Percentiles rank a stretch among this genome's conserved stretches.
Evolutionary conservation across 2,113 vertebrate species (phyloP).

Genomic region (Cottus gobio): DNA sequence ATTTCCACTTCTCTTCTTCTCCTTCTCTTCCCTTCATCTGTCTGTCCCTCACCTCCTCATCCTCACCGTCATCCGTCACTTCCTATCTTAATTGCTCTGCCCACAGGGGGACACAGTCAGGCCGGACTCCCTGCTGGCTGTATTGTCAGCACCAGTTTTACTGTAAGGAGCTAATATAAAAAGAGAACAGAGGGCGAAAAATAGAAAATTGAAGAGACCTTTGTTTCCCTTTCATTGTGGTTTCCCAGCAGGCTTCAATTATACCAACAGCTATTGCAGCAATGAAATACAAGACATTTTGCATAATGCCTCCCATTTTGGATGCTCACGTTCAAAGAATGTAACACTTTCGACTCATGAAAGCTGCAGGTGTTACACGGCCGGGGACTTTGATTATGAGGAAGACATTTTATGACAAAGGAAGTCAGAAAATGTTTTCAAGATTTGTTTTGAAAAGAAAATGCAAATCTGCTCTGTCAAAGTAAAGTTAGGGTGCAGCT

Average conservation of each 20-base stretch:
- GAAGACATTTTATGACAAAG: constrained; percentile 8
- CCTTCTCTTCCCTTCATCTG: constrained; percentile 26
- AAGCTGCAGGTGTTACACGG: constrained; percentile 30
- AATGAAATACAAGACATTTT: constrained; percentile 18
- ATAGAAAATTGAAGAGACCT: constrained; percentile 14
- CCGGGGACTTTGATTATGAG: constrained; percentile 4
- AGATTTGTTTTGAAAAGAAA: background rate
- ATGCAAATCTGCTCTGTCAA: background rate
- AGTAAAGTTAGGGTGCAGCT: background rate
- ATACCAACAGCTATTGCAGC: constrained; percentile 31
- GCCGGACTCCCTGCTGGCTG: constrained; percentile 21
- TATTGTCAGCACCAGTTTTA: constrained; percentile 29
- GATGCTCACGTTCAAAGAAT: constrained; percentile 28
- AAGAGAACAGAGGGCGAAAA: constrained; percentile 21
- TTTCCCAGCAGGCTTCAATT: constrained; percentile 24
- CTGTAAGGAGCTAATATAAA: constrained; percentile 28
- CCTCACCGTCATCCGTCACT: constrained; percentile 26
- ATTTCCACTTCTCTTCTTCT: constrained; percentile 8
- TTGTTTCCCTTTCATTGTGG: constrained; percentile 40
- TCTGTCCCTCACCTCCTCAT: constrained; percentile 20
- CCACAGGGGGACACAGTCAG: constrained; percentile 30
- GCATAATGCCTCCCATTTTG: constrained; percentile 16
- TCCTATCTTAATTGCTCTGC: constrained; percentile 56
- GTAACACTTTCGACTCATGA: constrained; percentile 14
- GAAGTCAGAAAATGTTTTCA: background rate